These are phyloP conservation scores for Pseudomyrmex dendroicus DNA, from an alignment of 1,140 invertebrate species.

Conservation along the genomic window DNA sequence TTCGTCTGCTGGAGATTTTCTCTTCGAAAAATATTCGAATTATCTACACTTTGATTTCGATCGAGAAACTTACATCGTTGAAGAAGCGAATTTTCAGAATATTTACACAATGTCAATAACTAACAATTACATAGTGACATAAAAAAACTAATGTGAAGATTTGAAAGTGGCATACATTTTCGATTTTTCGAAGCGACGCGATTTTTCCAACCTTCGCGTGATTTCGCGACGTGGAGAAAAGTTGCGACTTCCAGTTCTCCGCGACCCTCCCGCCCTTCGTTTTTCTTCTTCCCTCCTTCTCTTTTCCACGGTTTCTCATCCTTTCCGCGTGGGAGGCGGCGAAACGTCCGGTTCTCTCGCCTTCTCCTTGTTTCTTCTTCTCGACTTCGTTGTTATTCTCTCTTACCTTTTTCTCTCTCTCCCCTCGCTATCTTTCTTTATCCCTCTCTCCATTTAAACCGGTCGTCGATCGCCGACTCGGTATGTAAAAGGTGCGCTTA, in stretches of 20 bases:
- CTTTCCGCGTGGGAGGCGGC: conserved; percentile 78
- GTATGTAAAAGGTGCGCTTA: conserved; percentile 49
- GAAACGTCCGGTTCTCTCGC: conserved; percentile 76
- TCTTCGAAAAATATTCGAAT: too few relatives aligned
- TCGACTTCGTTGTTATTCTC: not conserved
- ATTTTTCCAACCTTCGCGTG: conserved; percentile 3
- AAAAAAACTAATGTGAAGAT: not conserved
- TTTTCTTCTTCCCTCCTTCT: not conserved
- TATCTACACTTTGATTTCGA: too few relatives aligned
- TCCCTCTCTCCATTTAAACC: conserved; percentile 9
- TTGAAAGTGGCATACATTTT: not conserved
- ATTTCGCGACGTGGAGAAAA: conserved; percentile 35
- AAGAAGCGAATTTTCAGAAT: too few relatives aligned
- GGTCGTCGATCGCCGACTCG: conserved; percentile 49
- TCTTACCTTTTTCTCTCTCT: not conserved
- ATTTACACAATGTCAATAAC: too few relatives aligned
- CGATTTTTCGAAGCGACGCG: conserved; percentile 1
- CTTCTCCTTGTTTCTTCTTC: conserved; percentile 28
- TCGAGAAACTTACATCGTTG: too few relatives aligned
- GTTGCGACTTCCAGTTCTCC: conserved; percentile 39
- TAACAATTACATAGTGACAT: not conserved
- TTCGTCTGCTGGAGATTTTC: too few relatives aligned
- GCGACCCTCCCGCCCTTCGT: not conserved
- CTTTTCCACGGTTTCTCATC: conserved; percentile 57
- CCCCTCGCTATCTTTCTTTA: conserved; percentile 19